Evolutionary conservation across 2,888 invertebrate species (phyloP).

Genomic region (Dolichomitus sp.): DNA sequence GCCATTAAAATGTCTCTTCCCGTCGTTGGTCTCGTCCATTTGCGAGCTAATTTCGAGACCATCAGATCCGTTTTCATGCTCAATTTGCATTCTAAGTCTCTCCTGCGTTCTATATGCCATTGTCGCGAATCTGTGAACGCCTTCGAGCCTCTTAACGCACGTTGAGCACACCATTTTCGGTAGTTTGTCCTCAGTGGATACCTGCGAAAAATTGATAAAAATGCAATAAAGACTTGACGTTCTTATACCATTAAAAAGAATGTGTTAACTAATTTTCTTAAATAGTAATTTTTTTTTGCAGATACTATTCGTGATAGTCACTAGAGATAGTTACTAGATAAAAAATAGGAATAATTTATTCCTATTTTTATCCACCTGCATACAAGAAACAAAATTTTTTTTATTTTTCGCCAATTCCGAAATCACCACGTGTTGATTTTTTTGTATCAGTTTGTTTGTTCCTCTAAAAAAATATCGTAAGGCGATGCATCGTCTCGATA

Average conservation of each 20-base stretch:
- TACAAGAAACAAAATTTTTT: too few species aligned
- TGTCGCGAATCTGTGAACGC: slow-evolving; percentile 90
- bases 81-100: slow-evolving; percentile 86
- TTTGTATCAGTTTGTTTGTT: too few species aligned
- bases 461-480: too few species aligned
- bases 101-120: slow-evolving; percentile 90
- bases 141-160: slow-evolving; percentile 90
- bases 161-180: slow-evolving; percentile 90
- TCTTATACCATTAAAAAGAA: too few species aligned
- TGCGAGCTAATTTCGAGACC: slow-evolving; percentile 23
- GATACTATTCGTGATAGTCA: too few species aligned
- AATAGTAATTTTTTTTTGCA: neutral
- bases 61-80: slow-evolving; percentile 62
- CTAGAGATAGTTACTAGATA: too few species aligned
- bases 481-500: neutral
- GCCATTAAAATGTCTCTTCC: slow-evolving; percentile 37
- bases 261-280: too few species aligned
- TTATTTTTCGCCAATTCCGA: too few species aligned
- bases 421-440: too few species aligned
- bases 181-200: slow-evolving; percentile 89
- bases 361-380: too few species aligned
- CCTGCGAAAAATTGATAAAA: slow-evolving; percentile 84
- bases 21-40: slow-evolving; percentile 29
- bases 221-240: too few species aligned
- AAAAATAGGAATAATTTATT: too few species aligned